phyloP scores from a whole-genome alignment of 2,888 invertebrate genomes.

The Sylvicola cinctus region DNA sequence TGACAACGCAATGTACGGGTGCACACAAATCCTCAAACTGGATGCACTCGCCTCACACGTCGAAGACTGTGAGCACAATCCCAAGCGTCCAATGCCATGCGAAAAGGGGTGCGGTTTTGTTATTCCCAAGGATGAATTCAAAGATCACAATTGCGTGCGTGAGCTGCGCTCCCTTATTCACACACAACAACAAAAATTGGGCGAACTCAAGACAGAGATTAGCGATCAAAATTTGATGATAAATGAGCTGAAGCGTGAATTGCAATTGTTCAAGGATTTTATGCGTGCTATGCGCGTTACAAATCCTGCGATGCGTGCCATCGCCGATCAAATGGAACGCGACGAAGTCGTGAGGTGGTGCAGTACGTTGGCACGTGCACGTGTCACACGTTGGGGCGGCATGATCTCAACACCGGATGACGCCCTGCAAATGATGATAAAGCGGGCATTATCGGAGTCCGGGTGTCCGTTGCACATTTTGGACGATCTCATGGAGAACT shows the following conservation, averaged over 20 bases:
- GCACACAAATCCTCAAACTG: conserved; percentile 63
- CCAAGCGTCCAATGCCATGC: conserved; percentile 81
- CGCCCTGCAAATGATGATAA: conserved; percentile 85
- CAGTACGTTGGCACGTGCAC: conserved; percentile 54
- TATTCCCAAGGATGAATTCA: conserved; percentile 85
- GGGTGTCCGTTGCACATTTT: conserved; percentile 87
- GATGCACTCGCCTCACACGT: conserved; percentile 70
- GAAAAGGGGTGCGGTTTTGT: conserved; percentile 86
- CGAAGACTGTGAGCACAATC: conserved; percentile 84
- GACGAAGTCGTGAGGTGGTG: conserved; percentile 87
- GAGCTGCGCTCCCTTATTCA: conserved; percentile 69
- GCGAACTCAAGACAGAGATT: conserved; percentile 69
- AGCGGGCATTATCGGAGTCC: conserved; percentile 77
- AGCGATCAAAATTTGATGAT: conserved; percentile 72
- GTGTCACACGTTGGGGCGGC: conserved; percentile 93
- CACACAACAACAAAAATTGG: conserved; percentile 68
- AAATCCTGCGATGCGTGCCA: conserved; percentile 78
- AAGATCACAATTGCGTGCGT: conserved; percentile 84
- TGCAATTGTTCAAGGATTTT: conserved; percentile 76
- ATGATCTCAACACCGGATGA: conserved; percentile 98
- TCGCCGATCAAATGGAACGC: conserved; percentile 86
- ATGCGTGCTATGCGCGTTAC: conserved; percentile 84
- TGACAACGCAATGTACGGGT: conserved; percentile 79
- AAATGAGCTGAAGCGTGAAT: conserved; percentile 73
- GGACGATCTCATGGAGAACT: conserved; percentile 91